phyloP scores from a whole-genome alignment of 2,888 invertebrate species.

The Cryptocephalus moraei region DNA sequence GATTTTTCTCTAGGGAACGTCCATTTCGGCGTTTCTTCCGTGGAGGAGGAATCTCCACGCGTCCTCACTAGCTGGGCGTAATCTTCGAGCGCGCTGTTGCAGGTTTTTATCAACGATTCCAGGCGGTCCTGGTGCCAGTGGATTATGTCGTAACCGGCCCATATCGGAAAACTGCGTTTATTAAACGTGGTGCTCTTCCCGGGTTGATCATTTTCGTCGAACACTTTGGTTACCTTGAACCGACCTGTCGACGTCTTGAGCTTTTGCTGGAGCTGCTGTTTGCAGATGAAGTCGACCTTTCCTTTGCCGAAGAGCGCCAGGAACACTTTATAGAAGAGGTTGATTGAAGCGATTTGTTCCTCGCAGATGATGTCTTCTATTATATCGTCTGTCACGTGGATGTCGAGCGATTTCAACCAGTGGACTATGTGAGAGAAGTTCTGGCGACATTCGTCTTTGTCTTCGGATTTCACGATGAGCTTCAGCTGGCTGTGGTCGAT shows the following conservation, averaged over 20 bases:
- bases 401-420: conserved; percentile 45
- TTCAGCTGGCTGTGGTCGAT: conserved; percentile 46
- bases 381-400: conserved; percentile 39
- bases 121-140: conserved; percentile 47
- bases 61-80: conserved; percentile 16
- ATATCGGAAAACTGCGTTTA: conserved; percentile 37
- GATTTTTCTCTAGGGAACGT: too few relatives aligned
- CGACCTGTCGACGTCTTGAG: conserved; percentile 25
- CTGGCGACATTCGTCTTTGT: conserved; percentile 18
- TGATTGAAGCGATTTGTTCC: conserved; percentile 42
- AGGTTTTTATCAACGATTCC: conserved; percentile 34
- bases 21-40: too few relatives aligned
- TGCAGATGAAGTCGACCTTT: conserved; percentile 19
- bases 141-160: conserved; percentile 42
- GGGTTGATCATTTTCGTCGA: conserved; percentile 3
- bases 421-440: conserved; percentile 43
- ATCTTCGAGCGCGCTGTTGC: conserved; percentile 24
- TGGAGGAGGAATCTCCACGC: background rate
- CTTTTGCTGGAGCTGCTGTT: conserved; percentile 16
- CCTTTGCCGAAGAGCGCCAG: conserved; percentile 49
- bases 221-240: conserved; percentile 28
- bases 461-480: conserved; percentile 33
- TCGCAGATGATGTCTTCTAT: conserved; percentile 42
- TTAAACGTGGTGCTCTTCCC: conserved; percentile 9
- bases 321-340: conserved; percentile 52